phyloP scores from a whole-genome alignment of 2,888 invertebrate species.

The Rhingia rostrata region DNA sequence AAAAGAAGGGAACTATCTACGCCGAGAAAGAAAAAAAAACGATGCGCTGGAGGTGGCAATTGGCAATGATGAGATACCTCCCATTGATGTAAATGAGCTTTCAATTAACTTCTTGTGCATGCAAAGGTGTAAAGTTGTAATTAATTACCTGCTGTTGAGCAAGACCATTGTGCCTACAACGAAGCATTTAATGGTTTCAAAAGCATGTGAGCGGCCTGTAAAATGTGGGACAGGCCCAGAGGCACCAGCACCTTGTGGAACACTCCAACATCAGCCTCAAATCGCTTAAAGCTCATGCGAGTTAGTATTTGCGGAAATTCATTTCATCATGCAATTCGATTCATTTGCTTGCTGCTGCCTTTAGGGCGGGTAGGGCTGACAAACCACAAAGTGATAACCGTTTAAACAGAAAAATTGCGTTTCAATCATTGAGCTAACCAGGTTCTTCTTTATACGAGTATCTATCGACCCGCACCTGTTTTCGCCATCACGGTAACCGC shows the following conservation, averaged over 20 bases:
- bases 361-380: slow-evolving; percentile 7
- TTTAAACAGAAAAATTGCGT: slow-evolving; percentile 36
- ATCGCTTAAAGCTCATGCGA: slow-evolving; percentile 1
- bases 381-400: slow-evolving; percentile 50
- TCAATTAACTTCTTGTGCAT: slow-evolving; percentile 66
- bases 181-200: slow-evolving; percentile 46
- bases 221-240: slow-evolving; percentile 48
- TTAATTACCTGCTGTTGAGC: slow-evolving; percentile 66
- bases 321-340: slow-evolving; percentile 45
- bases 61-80: background rate
- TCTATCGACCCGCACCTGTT: slow-evolving; percentile 47
- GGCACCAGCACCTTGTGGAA: background rate
- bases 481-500: slow-evolving; percentile 13
- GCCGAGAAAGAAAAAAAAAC: background rate
- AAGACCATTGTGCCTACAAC: slow-evolving; percentile 47
- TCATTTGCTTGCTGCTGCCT: slow-evolving; percentile 1
- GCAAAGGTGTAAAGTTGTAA: slow-evolving; percentile 66
- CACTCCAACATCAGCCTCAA: slow-evolving; percentile 35
- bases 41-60: slow-evolving; percentile 4
- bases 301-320: slow-evolving; percentile 49
- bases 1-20: slow-evolving; percentile 3
- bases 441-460: slow-evolving; percentile 16
- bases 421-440: slow-evolving; percentile 49
- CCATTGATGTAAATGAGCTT: slow-evolving; percentile 62
- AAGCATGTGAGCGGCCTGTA: slow-evolving; percentile 46